Base-by-base conservation (phyloP, 2,797 vertebrate genomes). In the Arnoldichthys spilopterus region DNA sequence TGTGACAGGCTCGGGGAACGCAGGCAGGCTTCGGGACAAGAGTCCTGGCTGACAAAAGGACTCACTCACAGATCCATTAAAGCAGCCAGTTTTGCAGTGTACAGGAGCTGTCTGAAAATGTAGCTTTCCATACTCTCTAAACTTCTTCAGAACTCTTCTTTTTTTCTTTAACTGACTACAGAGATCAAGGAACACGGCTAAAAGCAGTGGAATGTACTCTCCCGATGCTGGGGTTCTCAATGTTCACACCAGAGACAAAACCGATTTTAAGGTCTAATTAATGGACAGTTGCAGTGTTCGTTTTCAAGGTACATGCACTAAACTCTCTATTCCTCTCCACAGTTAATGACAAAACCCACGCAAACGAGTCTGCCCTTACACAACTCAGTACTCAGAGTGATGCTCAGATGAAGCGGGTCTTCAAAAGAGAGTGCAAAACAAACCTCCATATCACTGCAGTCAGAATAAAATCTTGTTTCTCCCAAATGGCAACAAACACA, bases 21-120 rank as follows among this genome's bases (percentile, higher is more conserved):
- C 79, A 84, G 47, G 71, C 71, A 66, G 15, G 79, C 90, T 90
- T 79, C 81, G 74, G 88, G 91, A 91, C 68, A 79, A 85, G 92
- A 89, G 89, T 84, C 71, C 78, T 9, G 90, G 88, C 90, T 93
- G 92, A 92, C 91, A 92, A 93, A 93, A 93, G 88, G 89, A 91
- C 92, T 91, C 88, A 86, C 84, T 82, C 88, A 84, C 85, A 86
- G 87, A 78, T 73, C 67, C 72, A 82, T 89, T 90, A 86, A 88
- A 87, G 85, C 83, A 87, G 88, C 83, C 86, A 83, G 72, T 87
- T 90, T 61, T 89, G 89, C 87, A 87, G 81, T 82, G 82, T 63
- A 61, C 78, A 85, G 77, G 86, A 82, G 83, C 18, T 74, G 74
- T 74, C 80, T 82, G 83, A 88, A 88, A 88, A 77, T 6, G 56